A percentile compares a stretch with the other conserved stretches of the same genome.
phyloP scores from a whole-genome alignment of 92 coral and sea anemone genomes.

The Muricea muricata region DNA sequence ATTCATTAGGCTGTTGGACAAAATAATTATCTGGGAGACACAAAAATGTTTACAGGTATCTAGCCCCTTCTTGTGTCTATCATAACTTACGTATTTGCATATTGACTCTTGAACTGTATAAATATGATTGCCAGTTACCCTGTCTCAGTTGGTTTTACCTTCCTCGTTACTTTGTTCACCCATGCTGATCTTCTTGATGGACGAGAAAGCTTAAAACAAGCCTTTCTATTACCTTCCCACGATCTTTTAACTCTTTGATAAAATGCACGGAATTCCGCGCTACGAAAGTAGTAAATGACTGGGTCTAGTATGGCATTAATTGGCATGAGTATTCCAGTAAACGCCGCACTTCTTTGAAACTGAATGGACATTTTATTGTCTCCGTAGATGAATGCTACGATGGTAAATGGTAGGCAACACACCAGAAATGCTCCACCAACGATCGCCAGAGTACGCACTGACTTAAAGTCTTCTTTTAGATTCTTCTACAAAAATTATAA shows the following conservation, averaged over 20 bases:
- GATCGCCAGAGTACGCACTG: conserved; percentile 18
- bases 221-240: neutral
- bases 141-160: neutral
- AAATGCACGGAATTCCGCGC: conserved; percentile 5
- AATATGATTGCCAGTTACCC: too few relatives aligned
- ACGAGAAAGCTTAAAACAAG: neutral
- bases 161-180: neutral
- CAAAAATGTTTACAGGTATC: too few relatives aligned
- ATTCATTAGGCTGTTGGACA: too few relatives aligned
- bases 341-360: conserved; percentile 10
- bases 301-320: conserved; percentile 26
- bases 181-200: neutral
- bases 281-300: conserved; percentile 20
- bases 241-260: neutral
- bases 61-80: too few relatives aligned
- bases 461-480: conserved; percentile 12
- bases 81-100: too few relatives aligned
- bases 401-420: neutral
- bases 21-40: too few relatives aligned
- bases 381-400: conserved; percentile 16
- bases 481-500: conserved; percentile 1
- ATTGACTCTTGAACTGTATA: too few relatives aligned
- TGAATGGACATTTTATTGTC: neutral
- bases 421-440: conserved; percentile 16
- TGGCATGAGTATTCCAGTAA: conserved; percentile 8